Base-by-base conservation (phyloP, 2,888 invertebrate species). In the Nemotelus pantherinus region DNA sequence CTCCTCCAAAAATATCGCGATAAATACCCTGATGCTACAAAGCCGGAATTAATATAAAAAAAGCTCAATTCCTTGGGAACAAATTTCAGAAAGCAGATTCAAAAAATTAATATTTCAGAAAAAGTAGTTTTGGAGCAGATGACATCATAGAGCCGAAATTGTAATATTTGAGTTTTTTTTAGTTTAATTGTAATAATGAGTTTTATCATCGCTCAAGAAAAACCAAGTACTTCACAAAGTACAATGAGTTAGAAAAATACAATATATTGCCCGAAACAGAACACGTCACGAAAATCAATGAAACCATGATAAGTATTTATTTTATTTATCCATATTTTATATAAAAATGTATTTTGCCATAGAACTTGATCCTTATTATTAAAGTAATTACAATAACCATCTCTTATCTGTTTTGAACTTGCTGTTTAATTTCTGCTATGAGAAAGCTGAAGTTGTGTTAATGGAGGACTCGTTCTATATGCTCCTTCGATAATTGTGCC, bases 311-410 rank as follows among this genome's bases (percentile, higher is more conserved):
- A 53, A 53, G 53, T 53, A 7, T 1, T 1, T 53, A 1, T 25
- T 53, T 53, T 53, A 53, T 53, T 53, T 53, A 10, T 53, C 10
- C 53, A 53, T 53, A 53, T 53, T 53, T 53, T 53, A 53, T 53
- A 53, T 53, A 53, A 53, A 53, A 53, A 53, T 53, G 1, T 7
- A 53, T 53, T 25, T 25, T 25, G 25, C 25, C 25, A 25, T 1
- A 25, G 25, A 25, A 25, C 25, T 25, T 25, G 25, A 25, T 1
- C 25, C 0, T 25, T 1, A 25, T 25, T 25, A 1, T 25, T 25
- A 25, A 25, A 25, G 25, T 25, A 25, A 25, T 25, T 25, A 25
- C 25, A 25, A 25, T 25, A 25, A 25, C 25, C 25, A 25, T 25
- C 53, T 53, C 1, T 53, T 7, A 10, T 53, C 1, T 53, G 53